phyloP scores from a whole-genome alignment of 2,888 invertebrate genomes.

The Drosophila mimica region DNA sequence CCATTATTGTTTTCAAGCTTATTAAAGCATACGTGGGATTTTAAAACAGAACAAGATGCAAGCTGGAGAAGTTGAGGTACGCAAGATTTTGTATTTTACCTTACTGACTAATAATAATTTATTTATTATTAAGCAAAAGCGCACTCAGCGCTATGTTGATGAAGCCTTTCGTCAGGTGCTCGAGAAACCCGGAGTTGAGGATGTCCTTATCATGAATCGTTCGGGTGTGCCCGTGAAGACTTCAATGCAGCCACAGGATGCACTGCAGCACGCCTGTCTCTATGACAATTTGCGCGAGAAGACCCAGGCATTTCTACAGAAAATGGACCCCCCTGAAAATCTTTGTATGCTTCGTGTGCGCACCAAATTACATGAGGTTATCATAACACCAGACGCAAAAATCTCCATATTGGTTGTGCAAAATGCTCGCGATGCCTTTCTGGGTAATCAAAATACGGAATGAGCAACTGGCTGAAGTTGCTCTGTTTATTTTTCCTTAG shows the following conservation, averaged over 20 bases:
- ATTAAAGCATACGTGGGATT: neutral
- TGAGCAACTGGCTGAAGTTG: neutral
- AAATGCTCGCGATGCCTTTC: constrained; percentile 71
- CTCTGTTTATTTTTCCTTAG: neutral
- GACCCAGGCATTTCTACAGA: constrained; percentile 74
- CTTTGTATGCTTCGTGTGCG: constrained; percentile 78
- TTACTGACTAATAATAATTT: neutral
- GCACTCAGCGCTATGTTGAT: constrained; percentile 81
- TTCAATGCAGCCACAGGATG: constrained; percentile 72
- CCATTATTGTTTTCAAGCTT: neutral
- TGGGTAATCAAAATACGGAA: constrained; percentile 11
- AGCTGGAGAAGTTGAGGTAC: constrained; percentile 45
- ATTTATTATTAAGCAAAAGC: constrained; percentile 61
- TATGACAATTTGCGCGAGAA: constrained; percentile 82
- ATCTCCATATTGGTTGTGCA: constrained; percentile 83
- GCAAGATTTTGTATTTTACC: neutral
- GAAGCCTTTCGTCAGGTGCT: constrained; percentile 74
- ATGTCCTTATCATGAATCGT: constrained; percentile 81
- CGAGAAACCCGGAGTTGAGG: constrained; percentile 76
- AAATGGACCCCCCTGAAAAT: constrained; percentile 75
- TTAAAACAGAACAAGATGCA: constrained; percentile 35
- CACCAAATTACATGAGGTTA: constrained; percentile 79
- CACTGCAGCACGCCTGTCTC: constrained; percentile 81
- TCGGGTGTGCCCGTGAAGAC: constrained; percentile 82
- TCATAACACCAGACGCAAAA: constrained; percentile 82